A percentile compares a stretch with the other conserved stretches of the same genome.
These are phyloP conservation scores for Petrolisthes manimaculis DNA, from an alignment of 2,888 invertebrate genomes.

Conservation along the genomic window DNA sequence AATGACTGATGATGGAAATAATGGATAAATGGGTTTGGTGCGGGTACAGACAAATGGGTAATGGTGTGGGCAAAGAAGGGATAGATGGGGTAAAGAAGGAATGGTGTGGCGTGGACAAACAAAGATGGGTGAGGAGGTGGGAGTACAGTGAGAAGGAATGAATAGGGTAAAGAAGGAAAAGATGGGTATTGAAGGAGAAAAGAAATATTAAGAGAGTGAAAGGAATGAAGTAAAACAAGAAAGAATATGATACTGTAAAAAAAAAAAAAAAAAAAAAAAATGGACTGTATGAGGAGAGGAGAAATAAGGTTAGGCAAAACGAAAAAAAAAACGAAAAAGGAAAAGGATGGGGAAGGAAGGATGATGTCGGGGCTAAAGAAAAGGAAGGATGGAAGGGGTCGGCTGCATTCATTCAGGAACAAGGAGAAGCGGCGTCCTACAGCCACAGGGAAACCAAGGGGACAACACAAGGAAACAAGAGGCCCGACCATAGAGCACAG, in stretches of 20 bases:
- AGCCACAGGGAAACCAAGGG: neutral
- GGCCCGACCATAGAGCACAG: neutral
- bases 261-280: neutral
- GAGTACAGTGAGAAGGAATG: neutral
- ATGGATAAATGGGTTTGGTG: neutral
- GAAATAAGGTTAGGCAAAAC: neutral
- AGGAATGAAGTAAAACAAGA: neutral
- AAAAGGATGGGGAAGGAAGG: too few species aligned
- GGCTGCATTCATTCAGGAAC: conserved; percentile 31
- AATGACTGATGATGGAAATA: neutral
- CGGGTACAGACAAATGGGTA: neutral
- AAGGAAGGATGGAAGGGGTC: neutral
- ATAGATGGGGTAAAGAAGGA: neutral
- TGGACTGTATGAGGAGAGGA: neutral
- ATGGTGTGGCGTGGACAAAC: neutral
- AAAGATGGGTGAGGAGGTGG: neutral
- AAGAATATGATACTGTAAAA: neutral
- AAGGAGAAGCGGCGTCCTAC: conserved; percentile 12
- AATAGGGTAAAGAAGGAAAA: neutral
- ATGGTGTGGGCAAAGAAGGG: neutral
- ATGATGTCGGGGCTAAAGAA: neutral
- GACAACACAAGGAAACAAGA: neutral
- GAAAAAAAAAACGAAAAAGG: neutral
- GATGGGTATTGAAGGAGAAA: neutral
- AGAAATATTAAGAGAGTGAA: neutral